Evolutionary conservation across 2,113 vertebrate genomes (phyloP).

Genomic region (Motacilla tschutschensis): DNA sequence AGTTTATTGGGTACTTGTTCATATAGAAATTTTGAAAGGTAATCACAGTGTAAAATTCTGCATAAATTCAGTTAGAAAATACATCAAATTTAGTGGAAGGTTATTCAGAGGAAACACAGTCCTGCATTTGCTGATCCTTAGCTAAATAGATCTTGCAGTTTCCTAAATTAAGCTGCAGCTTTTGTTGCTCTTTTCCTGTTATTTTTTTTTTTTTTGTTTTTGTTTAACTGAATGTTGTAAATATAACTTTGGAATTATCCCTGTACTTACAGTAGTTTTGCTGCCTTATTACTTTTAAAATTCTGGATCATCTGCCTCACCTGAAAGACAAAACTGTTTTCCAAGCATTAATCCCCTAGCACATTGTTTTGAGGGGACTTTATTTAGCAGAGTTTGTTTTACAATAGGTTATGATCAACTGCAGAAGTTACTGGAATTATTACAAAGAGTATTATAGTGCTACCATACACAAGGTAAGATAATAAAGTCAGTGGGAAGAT

Average conservation of each 20-base stretch:
- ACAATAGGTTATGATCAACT: neutral
- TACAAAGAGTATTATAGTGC: neutral
- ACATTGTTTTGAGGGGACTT: neutral
- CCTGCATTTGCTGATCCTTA: neutral
- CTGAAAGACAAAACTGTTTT: neutral
- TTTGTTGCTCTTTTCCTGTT: neutral
- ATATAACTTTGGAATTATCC: neutral
- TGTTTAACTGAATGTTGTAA: neutral
- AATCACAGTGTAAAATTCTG: neutral
- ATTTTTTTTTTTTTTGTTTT: neutral
- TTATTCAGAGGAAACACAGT: neutral
- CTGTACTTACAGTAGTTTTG: neutral
- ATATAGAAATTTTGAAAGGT: neutral
- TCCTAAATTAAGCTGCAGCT: neutral
- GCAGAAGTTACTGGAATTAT: neutral
- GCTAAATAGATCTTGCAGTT: neutral
- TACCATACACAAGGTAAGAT: neutral
- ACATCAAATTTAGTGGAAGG: neutral
- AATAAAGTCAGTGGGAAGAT: neutral
- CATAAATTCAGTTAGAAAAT: neutral
- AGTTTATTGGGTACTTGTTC: neutral
- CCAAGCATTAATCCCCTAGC: neutral
- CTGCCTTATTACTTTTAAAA: neutral
- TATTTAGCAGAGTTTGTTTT: neutral
- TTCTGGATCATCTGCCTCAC: accelerated